Percentiles rank a stretch among this genome's conserved stretches.
Evolutionary conservation across 2,113 vertebrate genomes (phyloP).

Genomic region (Pipa parva): DNA sequence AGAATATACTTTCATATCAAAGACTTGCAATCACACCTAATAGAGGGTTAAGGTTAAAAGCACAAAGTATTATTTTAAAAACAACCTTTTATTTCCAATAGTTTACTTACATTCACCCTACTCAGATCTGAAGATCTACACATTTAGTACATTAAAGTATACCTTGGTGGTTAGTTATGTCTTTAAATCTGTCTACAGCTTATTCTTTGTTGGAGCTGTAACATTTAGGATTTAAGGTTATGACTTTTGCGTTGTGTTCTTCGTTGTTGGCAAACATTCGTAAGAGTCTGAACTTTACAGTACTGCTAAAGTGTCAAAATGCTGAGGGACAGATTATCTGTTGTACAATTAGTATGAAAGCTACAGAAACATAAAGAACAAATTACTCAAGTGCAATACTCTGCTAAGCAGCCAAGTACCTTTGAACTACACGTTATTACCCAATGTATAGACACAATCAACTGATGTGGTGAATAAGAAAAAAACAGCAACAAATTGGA

Average conservation of each 20-base stretch:
- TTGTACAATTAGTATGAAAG: too few species aligned
- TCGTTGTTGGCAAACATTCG: neutral
- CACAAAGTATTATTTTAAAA: too few species aligned
- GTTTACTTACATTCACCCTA: neutral
- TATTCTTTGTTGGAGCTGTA: neutral
- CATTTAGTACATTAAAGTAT: neutral
- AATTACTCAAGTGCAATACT: too few species aligned
- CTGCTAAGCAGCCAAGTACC: too few species aligned
- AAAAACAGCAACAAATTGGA: too few species aligned
- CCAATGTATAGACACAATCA: too few species aligned
- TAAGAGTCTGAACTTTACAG: neutral
- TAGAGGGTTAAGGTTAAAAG: too few species aligned
- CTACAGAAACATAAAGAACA: too few species aligned
- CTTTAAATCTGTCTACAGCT: neutral
- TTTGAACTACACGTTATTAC: too few species aligned
- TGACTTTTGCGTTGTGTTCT: slow-evolving; percentile 17
- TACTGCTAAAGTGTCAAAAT: neutral
- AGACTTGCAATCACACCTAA: too few species aligned
- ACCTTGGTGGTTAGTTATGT: neutral
- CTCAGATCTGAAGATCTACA: neutral
- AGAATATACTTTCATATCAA: too few species aligned
- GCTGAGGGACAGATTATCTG: neutral
- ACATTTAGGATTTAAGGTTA: slow-evolving; percentile 30
- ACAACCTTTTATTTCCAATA: slow-evolving; percentile 1
- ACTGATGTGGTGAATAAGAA: too few species aligned